phyloP scores from a whole-genome alignment of 1,140 invertebrate species.

The Zaprionus africanus region DNA sequence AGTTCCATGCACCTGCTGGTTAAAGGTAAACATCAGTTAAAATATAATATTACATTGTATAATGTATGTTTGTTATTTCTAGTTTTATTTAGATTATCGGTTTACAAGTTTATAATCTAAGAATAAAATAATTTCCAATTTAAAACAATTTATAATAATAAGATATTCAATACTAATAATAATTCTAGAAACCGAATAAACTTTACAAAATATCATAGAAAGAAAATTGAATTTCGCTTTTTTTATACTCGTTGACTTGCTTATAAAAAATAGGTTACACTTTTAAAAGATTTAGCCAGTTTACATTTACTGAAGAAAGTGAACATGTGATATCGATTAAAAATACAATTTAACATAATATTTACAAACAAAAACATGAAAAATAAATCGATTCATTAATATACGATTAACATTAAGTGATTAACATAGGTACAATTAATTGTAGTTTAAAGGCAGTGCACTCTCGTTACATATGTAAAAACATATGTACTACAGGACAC shows the following conservation, averaged over 20 bases:
- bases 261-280: too few relatives aligned
- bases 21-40: not conserved
- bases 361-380: not conserved
- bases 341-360: too few relatives aligned
- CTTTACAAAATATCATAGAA: not conserved
- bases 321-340: too few relatives aligned
- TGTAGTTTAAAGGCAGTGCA: not conserved
- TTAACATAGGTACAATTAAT: not conserved
- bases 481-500: not conserved
- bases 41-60: not conserved
- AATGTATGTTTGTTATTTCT: not conserved
- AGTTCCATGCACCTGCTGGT: constrained; percentile 27
- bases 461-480: not conserved
- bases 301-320: too few relatives aligned
- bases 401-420: not conserved
- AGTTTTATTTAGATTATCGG: not conserved
- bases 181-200: not conserved
- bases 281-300: too few relatives aligned
- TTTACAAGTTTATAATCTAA: not conserved
- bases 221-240: not conserved
- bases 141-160: not conserved
- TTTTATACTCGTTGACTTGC: too few relatives aligned
- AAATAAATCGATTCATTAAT: not conserved
- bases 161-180: too few relatives aligned
- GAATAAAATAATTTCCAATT: not conserved